These are phyloP conservation scores for Lordiphosa clarofinis DNA, from an alignment of 1,140 invertebrate species.

Conservation along the genomic window DNA sequence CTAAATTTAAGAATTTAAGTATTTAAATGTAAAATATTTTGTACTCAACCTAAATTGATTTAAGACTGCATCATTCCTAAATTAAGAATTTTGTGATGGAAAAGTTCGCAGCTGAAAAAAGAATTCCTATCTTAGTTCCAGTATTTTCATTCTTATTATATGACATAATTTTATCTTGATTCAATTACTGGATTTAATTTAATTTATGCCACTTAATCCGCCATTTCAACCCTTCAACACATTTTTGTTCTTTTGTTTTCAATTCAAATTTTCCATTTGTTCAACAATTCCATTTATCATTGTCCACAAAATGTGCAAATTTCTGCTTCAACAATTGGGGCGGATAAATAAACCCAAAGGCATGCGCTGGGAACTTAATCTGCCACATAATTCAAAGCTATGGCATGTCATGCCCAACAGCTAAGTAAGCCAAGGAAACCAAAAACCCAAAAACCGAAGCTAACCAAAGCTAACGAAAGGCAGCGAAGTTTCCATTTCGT, in stretches of 20 bases:
- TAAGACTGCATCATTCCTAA: no score
- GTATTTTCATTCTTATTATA: no score
- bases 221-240: slow-evolving; percentile 40
- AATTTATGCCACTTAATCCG: slow-evolving; percentile 9
- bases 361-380: slow-evolving; percentile 68
- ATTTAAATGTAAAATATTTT: no score
- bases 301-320: slow-evolving; percentile 13
- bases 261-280: slow-evolving; percentile 8
- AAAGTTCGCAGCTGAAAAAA: no score
- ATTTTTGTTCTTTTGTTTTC: slow-evolving; percentile 1
- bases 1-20: no score
- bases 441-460: slow-evolving; percentile 18
- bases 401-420: slow-evolving; percentile 44
- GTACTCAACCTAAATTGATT: no score
- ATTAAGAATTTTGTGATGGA: no score
- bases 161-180: no score
- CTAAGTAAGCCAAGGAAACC: slow-evolving; percentile 24
- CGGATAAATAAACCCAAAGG: slow-evolving; percentile 57
- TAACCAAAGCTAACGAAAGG: slow-evolving; percentile 19
- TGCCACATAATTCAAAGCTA: slow-evolving; percentile 65
- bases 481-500: slow-evolving; percentile 36
- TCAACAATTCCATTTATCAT: slow-evolving; percentile 22
- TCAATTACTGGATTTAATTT: not conserved
- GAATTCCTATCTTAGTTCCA: no score
- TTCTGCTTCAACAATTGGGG: slow-evolving; percentile 11